phyloP scores from a whole-genome alignment of 2,888 invertebrate species.

The Adelphocoris suturalis region DNA sequence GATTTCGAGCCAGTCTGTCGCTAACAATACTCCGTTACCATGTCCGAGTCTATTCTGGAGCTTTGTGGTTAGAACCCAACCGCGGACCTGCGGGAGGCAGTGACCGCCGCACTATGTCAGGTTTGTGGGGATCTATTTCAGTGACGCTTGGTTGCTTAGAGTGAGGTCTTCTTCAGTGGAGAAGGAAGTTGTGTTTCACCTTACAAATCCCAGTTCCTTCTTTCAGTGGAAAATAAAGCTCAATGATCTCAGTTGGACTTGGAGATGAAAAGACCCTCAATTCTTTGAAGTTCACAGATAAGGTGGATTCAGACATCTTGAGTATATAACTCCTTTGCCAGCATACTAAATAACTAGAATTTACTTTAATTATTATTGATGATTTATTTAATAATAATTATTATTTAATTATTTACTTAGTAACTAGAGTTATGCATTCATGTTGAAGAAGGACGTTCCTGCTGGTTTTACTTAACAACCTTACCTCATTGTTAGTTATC shows the following conservation, averaged over 20 bases:
- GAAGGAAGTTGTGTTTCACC: slow-evolving; percentile 5
- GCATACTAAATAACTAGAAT: no score
- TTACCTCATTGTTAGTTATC: no score
- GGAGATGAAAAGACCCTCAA: background rate
- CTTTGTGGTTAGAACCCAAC: slow-evolving; percentile 8
- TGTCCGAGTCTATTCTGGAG: slow-evolving; percentile 9
- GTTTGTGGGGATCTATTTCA: slow-evolving; percentile 44
- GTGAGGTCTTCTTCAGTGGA: background rate
- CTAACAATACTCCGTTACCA: background rate
- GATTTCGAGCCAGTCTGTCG: background rate
- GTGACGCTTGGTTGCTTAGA: background rate
- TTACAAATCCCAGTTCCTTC: background rate
- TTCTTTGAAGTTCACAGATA: background rate
- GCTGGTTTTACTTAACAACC: no score
- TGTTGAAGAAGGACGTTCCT: no score
- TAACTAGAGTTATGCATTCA: no score
- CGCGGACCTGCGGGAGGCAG: background rate
- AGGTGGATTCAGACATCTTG: background rate
- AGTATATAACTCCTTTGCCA: background rate
- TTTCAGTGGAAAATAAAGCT: background rate
- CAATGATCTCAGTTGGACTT: background rate
- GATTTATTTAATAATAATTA: no score
- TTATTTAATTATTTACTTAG: no score
- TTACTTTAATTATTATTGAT: no score
- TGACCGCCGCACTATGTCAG: slow-evolving; percentile 47